Conservation (phyloP, 2,888 invertebrate genomes). For the Oscheius myriophilus region DNA sequence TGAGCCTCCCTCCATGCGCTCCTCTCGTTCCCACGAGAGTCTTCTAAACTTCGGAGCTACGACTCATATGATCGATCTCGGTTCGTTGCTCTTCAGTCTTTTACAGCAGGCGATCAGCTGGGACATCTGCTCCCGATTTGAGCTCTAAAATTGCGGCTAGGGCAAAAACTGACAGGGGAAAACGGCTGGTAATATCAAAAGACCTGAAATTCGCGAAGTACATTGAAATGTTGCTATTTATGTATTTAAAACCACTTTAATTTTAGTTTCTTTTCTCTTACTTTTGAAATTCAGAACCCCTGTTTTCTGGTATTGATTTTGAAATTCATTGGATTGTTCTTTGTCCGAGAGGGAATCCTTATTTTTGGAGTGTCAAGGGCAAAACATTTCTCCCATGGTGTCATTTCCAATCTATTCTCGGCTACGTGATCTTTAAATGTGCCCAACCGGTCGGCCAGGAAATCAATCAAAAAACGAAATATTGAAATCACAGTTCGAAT, state of each 20-base stretch:
- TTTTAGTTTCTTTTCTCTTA: too few relatives aligned
- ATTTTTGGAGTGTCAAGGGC: not conserved
- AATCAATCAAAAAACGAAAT: too few relatives aligned
- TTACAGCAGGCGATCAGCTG: too few relatives aligned
- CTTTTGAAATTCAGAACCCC: too few relatives aligned
- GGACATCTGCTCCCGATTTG: too few relatives aligned
- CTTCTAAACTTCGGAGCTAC: constrained; percentile 63
- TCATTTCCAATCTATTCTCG: not conserved
- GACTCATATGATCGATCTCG: constrained; percentile 67
- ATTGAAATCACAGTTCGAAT: too few relatives aligned
- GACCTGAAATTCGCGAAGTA: too few relatives aligned
- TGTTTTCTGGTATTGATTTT: too few relatives aligned
- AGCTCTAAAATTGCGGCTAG: not conserved
- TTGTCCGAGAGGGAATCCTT: constrained; percentile 1
- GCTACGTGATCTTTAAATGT: not conserved
- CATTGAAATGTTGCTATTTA: too few relatives aligned
- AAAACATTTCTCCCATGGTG: not conserved
- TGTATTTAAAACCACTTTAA: not conserved
- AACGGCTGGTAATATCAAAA: too few relatives aligned
- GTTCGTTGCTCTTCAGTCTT: constrained; percentile 42
- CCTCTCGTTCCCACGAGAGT: constrained; percentile 67
- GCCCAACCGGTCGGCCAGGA: too few relatives aligned
- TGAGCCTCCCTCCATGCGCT: constrained; percentile 34
- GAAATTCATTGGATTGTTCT: not conserved
- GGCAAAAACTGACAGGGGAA: too few relatives aligned